Evolutionary conservation across 2,888 invertebrate species (phyloP), one percentile per base, ranked within the genome.

Genomic region (Temnothorax rugatulus): DNA sequence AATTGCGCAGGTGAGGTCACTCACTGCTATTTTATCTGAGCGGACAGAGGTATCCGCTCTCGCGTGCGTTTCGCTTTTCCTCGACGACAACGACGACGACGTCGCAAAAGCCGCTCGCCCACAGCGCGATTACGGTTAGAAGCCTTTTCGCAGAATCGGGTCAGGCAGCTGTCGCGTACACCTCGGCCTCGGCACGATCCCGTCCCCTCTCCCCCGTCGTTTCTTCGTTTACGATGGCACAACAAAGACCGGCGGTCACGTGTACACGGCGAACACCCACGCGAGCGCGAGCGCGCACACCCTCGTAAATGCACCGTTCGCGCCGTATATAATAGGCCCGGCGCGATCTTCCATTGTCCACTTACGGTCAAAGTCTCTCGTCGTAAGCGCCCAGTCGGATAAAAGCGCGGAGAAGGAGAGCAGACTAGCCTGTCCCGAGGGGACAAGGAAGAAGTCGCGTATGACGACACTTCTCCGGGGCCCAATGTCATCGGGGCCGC

Each of bases 141-240:
- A 86, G 83, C 85, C 86, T 82, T 86, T 90, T 88, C 86, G 84
- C 71, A 82, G 85, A 91, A 90, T 90, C 84, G 86, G 91, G 89
- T 91, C 91, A 90, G 88, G 86, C 89, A 91, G 89, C 88, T 90
- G 86, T 84, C 87, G 82, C 82, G 71, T 73, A 75, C 75, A 47
- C 61, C 59, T 54, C 76, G 81, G 74, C 69, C 82, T 44, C 84
- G 79, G 41, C 71, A 68, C 44, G 75, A 68, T 74, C 83, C 82
- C 82, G 66, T 88, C 84, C 69, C 84, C 38, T 5, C 34, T 7
- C 84, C 38, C 47, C 76, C 57, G 68, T 21, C 50, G 18, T 66
- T 64, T 76, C 68, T 74, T 74, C 76, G 61, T 34, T 63, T 44
- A 77, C 54, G 61, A 79, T 18, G 47, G 66, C 73, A 61, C 71